These are phyloP conservation scores for Elegia similella DNA, from an alignment of 2,888 invertebrate species.

Conservation along the genomic window DNA sequence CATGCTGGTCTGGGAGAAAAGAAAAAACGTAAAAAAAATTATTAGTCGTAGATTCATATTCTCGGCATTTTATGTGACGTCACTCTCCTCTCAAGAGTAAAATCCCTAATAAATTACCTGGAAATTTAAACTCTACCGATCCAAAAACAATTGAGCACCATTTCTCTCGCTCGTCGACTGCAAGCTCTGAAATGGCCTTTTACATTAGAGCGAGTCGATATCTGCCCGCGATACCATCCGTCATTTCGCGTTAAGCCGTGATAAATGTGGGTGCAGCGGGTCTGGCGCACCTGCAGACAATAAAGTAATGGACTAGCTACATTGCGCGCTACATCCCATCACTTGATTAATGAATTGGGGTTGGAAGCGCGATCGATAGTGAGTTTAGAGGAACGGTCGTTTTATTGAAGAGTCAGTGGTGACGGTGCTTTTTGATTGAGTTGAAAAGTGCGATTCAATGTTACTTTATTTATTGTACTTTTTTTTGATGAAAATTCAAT, in stretches of 20 bases:
- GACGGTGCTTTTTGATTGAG: background rate
- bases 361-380: conserved; percentile 44
- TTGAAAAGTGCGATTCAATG: background rate
- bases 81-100: no score
- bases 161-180: background rate
- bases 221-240: conserved; percentile 18
- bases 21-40: no score
- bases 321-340: conserved; percentile 50
- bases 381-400: conserved; percentile 39
- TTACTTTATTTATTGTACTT: background rate
- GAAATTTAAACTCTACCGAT: no score
- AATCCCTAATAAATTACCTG: no score
- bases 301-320: conserved; percentile 58
- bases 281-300: conserved; percentile 53
- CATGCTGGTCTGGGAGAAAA: no score
- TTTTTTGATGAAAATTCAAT: no score
- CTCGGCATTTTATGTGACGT: no score
- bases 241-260: conserved; percentile 41
- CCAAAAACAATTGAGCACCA: no score
- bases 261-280: conserved; percentile 40
- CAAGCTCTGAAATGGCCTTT: background rate
- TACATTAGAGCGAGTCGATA: conserved; percentile 7
- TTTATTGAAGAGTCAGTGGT: conserved; percentile 8
- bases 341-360: conserved; percentile 55
- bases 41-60: no score